Evolutionary conservation across 2,113 vertebrate species (phyloP), one percentile per base, ranked within the genome.

Genomic region (Panthera tigris): DNA sequence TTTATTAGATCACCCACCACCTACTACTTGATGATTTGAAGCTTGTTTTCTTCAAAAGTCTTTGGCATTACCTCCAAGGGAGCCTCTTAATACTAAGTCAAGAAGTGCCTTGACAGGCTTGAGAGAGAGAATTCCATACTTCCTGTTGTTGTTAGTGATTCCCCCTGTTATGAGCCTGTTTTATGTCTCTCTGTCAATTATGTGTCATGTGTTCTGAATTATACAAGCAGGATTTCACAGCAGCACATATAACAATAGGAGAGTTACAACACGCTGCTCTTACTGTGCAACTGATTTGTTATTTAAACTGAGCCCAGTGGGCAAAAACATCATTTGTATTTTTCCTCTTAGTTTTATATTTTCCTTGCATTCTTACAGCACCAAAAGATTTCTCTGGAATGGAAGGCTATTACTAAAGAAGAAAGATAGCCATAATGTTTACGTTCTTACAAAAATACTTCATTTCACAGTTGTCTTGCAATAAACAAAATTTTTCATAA

Each of bases 361-460:
- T 65, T 61, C 39, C 5, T 1, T 79, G 11, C 36, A 57, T 92
- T 91, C 82, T 96, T 86, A 73, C 2, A 65, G 25, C 55, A 93
- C 18, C 55, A 50, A 80, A 92, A 95, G 12, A 83, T 68, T 94
- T 97, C 36, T 95, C 89, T 92, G 57, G 71, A 95, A 94, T 57
- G 83, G 52, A 74, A 80, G 33, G 9, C 45, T 90, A 83, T 94
- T 89, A 91, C 50, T 93, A 89, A 92, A 85, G 39, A 71, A 96
- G 48, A 78, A 68, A 96, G 96, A 83, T 85, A 82, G 33, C 95
- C 45, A 78, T 83, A 97, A 95, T 94, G 71, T 87, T 92, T 94
- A 97, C 89, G 5, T 83, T 87, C 48, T 80, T 2, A 69, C 33
- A 86, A 94, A 95, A 86, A 78, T 55, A 91, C 23, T 90, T 95